Percentiles rank a stretch among this genome's conserved stretches.
These are phyloP conservation scores for Buphagus erythrorhynchus DNA, from an alignment of 2,797 vertebrate species.

Conservation along the genomic window DNA sequence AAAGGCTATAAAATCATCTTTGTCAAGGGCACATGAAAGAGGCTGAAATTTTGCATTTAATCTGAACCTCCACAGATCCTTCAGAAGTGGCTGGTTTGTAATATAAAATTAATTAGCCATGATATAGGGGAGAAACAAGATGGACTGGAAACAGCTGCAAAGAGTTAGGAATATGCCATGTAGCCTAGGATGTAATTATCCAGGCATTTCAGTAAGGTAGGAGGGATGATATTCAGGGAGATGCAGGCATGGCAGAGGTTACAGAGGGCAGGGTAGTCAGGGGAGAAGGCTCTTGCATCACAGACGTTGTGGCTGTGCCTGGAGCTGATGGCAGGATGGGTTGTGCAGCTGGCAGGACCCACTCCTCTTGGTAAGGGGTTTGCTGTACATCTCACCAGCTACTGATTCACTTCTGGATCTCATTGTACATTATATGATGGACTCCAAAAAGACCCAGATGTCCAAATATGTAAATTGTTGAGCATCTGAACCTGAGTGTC, in stretches of 20 bases:
- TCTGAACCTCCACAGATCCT: neutral
- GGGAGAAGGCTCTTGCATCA: neutral
- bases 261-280: neutral
- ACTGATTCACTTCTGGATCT: neutral
- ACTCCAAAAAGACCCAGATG: neutral
- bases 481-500: neutral
- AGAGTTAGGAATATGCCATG: neutral
- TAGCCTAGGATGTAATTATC: neutral
- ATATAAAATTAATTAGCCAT: conserved; percentile 12
- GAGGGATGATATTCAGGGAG: neutral
- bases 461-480: neutral
- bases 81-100: neutral
- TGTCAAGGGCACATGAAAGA: neutral
- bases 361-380: neutral
- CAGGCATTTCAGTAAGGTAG: neutral
- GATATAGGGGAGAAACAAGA: neutral
- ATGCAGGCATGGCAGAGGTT: neutral
- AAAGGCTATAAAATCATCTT: neutral
- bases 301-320: fast-evolving
- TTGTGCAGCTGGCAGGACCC: neutral
- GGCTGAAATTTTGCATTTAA: neutral
- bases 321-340: neutral
- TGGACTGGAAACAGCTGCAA: neutral
- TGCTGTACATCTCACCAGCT: neutral
- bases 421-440: fast-evolving